Conservation (phyloP, 2,113 vertebrate species). For the Oxyura jamaicensis region DNA sequence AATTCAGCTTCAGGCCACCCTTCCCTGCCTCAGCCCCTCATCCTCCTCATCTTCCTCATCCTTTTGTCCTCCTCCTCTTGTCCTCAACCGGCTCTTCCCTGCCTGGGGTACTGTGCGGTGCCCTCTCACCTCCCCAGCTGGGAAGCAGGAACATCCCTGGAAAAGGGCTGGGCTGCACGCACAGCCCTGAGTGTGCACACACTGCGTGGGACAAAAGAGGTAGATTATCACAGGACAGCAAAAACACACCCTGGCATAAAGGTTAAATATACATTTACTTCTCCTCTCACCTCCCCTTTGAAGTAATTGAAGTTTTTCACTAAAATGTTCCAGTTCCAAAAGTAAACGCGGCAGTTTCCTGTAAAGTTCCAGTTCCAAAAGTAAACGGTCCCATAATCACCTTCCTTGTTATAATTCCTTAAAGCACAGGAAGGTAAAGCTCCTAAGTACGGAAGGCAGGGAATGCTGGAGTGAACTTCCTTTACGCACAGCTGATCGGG, state of each 20-base stretch:
- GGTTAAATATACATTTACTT: background rate
- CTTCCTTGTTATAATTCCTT: background rate
- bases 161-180: background rate
- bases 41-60: background rate
- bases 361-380: too few relatives aligned
- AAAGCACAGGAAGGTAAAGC: background rate
- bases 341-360: too few relatives aligned
- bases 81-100: background rate
- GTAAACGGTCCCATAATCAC: background rate
- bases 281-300: background rate
- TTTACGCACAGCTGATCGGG: background rate
- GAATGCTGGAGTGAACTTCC: background rate
- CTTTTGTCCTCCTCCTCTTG: background rate
- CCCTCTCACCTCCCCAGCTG: rapidly evolving
- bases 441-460: background rate
- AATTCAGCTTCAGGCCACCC: background rate
- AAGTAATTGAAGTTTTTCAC: background rate
- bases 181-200: too few relatives aligned
- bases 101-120: too few relatives aligned
- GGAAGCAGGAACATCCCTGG: background rate
- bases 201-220: background rate
- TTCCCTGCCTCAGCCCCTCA: background rate
- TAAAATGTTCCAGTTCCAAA: background rate
- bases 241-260: background rate
- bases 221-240: background rate